Base-by-base conservation (phyloP, 1,140 invertebrate genomes). In the Sycophaga agraensis region DNA sequence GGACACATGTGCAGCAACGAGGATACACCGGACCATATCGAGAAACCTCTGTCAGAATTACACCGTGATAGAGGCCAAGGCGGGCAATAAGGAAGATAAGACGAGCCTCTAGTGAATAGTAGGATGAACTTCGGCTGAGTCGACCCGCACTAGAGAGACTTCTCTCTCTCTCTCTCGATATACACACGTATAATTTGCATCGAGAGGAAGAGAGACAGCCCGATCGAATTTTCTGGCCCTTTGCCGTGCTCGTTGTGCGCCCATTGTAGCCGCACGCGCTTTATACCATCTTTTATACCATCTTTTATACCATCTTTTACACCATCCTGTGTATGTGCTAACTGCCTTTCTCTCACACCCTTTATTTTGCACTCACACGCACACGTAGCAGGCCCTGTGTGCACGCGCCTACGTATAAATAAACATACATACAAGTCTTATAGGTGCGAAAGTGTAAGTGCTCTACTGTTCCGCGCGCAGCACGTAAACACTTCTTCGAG, bases 401-500 rank as follows among this genome's bases (percentile, higher is more conserved):
- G n/a, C n/a, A n/a, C n/a, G 35, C 37, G 31, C n/a, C 21, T 42
- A 24, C 51, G 12, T 34, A 14, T 26, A 31, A 4, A 40, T 53
- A 42, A 8, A 54, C 16, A 24, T 42, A 19, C 43, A 31, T 11
- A 31, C 28, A 6, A 11, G 28, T 4, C 11, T 31, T 6, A 28
- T 54, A 17, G 14, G 22, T 24, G 51, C 50, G 31, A 53, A 53
- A 40, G 35, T 21, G 39, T 26, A 17, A 24, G 3, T 2, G 24
- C 39, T 49, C 17, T 46, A 34, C 31, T 58, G 45, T 46, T 37
- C 45, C 16, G 22, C 34, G 43, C 46, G 45, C 11, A 34, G 57
- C 43, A 64, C 66, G 63, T 72, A 68, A 71, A 71, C 70, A 68
- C 66, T 64, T 64, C 56, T 26, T 56, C 56, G 45, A 58, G 42